Base-by-base conservation (phyloP, 2,888 invertebrate genomes). In the Metallyticus violacea region DNA sequence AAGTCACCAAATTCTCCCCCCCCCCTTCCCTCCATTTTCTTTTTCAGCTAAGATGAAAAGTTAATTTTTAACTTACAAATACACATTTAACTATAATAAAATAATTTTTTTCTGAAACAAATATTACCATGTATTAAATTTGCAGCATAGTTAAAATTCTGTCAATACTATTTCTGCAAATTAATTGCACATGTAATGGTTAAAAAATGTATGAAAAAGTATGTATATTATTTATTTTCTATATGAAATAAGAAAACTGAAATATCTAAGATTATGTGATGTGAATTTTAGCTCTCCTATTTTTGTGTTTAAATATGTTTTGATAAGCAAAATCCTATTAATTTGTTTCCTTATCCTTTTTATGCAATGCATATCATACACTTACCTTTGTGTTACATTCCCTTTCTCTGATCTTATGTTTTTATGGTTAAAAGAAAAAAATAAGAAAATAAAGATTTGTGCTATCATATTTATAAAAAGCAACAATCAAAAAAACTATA, bases 161-260 rank as follows among this genome's bases (percentile, higher is more conserved):
- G 40, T 62, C 22, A 4, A 9, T 4, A 4, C 40, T 62, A 15
- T 62, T 62, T 62, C 40, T 62, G 40, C 40, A 62, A 26, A 26
- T 76, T 15, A 28, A 9, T 25, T 77, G 83, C 83, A 83, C 83
- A 76, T 83, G 83, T 83, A 28, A 77, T 25, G 27, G n/a, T 28
- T 22, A 83, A 83, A 28, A 1, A 83, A 22, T 83, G 77, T 83
- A 83, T n/a, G 27, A 77, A 29, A 62, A 29, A 1, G 7, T 28
- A 77, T 83, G 83, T 83, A 83, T 77, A 77, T 27, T 26, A 28
- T 22, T 77, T 83, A 83, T 83, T 83, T 83, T 83, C 77, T 83
- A 83, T 77, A 83, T 83, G 83, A 83, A 83, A 83, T 83, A 83
- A 29, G 83, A 83, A 30, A 77, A 25, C 77, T 77, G 76, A 83